Evolutionary conservation across 2,888 invertebrate species (phyloP).

Genomic region (Ethmia dodecea): DNA sequence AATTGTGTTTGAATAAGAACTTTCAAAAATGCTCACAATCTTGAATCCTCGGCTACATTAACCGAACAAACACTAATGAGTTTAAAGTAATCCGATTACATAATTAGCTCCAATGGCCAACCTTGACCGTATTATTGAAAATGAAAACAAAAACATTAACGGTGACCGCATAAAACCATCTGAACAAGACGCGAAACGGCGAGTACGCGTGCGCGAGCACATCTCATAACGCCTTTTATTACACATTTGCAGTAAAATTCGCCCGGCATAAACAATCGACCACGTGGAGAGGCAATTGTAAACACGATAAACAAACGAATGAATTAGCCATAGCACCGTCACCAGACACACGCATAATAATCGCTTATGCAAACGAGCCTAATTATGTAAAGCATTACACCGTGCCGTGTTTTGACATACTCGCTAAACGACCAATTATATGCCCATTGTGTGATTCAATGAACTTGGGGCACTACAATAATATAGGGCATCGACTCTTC

Average conservation of each 20-base stretch:
- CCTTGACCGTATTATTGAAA: no score
- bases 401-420: slow-evolving; percentile 65
- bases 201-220: slow-evolving; percentile 13
- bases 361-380: slow-evolving; percentile 70
- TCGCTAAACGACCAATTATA: slow-evolving; percentile 68
- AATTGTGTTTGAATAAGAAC: no score
- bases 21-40: no score
- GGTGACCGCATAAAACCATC: background rate
- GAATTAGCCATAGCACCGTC: slow-evolving; percentile 66
- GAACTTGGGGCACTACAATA: slow-evolving; percentile 68
- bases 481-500: slow-evolving; percentile 71
- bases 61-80: no score
- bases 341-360: slow-evolving; percentile 70
- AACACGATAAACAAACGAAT: slow-evolving; percentile 68
- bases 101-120: no score
- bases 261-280: slow-evolving; percentile 59
- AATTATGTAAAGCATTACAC: slow-evolving; percentile 72
- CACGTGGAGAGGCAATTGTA: slow-evolving; percentile 69
- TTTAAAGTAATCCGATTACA: no score
- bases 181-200: background rate
- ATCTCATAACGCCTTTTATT: slow-evolving; percentile 50
- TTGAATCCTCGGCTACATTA: no score
- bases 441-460: slow-evolving; percentile 66
- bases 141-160: no score
- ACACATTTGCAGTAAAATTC: slow-evolving; percentile 53